Conservation (phyloP, 1,140 invertebrate species). For the Drosophila subpulchrella region DNA sequence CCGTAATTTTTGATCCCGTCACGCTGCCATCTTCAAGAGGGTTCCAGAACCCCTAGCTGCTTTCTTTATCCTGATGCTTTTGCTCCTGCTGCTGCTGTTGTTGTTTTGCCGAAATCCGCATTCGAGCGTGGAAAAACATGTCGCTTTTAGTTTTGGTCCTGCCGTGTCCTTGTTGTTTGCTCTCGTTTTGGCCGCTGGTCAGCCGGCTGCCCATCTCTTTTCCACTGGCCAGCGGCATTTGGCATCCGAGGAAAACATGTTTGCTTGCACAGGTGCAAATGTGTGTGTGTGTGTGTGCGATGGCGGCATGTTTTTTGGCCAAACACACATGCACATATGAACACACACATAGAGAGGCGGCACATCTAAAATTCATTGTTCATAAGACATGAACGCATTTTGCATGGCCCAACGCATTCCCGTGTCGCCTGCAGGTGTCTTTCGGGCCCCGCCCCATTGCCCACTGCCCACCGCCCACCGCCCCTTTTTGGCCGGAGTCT, state of each 20-base stretch:
- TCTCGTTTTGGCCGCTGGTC: conserved; percentile 47
- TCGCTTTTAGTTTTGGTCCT: conserved; percentile 74
- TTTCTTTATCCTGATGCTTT: conserved; percentile 8
- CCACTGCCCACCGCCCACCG: neutral
- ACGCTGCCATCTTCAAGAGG: conserved; percentile 10
- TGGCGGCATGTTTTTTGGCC: conserved; percentile 64
- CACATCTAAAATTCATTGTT: conserved; percentile 79
- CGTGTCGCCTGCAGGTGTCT: conserved; percentile 66
- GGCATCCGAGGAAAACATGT: conserved; percentile 68
- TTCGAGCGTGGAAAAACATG: conserved; percentile 75
- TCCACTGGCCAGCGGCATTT: conserved; percentile 62
- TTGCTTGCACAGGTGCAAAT: conserved; percentile 63
- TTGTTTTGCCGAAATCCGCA: conserved; percentile 60
- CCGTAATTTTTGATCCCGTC: neutral
- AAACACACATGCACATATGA: conserved; percentile 36
- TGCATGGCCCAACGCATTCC: conserved; percentile 71
- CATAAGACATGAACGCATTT: conserved; percentile 80
- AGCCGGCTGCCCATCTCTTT: conserved; percentile 6
- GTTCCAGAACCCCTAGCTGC: conserved; percentile 20
- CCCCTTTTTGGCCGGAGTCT: conserved; percentile 16
- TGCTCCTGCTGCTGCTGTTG: conserved; percentile 40
- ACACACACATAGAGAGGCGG: conserved; percentile 1
- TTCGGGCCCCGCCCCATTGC: neutral
- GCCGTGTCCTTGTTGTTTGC: conserved; percentile 75
- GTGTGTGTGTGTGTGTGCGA: conserved; percentile 26